Conservation (phyloP, 1,140 invertebrate genomes). For the Bombyx mandarina region DNA sequence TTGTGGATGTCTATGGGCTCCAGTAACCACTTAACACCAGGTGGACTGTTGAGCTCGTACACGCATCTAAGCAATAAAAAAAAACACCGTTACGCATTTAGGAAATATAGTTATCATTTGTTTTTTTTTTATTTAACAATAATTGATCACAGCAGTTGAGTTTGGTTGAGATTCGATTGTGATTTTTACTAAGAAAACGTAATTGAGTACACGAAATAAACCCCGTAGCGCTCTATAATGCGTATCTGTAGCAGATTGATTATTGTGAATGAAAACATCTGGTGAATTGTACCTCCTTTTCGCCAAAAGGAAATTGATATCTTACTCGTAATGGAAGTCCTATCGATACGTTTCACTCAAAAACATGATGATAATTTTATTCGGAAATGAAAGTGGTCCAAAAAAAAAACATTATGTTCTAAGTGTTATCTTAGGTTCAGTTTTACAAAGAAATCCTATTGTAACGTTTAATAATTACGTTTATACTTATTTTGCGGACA, state of each 20-base stretch:
- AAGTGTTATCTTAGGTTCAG: no score
- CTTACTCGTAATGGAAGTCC: background rate
- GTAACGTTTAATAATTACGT: no score
- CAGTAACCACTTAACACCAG: no score
- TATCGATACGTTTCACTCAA: no score
- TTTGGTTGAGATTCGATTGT: background rate
- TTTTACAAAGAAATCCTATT: no score
- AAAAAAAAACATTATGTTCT: no score
- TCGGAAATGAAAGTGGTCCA: no score
- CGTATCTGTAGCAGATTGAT: background rate
- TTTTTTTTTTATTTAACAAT: background rate
- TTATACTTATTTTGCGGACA: no score
- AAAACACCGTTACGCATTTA: background rate
- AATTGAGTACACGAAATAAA: background rate
- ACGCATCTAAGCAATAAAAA: background rate
- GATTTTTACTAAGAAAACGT: no score
- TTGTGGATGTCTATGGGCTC: no score
- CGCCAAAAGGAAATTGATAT: constrained; percentile 1
- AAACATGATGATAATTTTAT: no score
- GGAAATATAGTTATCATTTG: background rate
- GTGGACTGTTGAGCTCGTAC: background rate
- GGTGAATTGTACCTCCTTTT: background rate
- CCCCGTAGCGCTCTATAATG: no score
- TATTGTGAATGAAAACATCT: constrained; percentile 17
- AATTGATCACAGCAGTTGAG: background rate